These are phyloP conservation scores for Ptyas mucosa DNA, from an alignment of 2,113 vertebrate species.

Conservation along the genomic window DNA sequence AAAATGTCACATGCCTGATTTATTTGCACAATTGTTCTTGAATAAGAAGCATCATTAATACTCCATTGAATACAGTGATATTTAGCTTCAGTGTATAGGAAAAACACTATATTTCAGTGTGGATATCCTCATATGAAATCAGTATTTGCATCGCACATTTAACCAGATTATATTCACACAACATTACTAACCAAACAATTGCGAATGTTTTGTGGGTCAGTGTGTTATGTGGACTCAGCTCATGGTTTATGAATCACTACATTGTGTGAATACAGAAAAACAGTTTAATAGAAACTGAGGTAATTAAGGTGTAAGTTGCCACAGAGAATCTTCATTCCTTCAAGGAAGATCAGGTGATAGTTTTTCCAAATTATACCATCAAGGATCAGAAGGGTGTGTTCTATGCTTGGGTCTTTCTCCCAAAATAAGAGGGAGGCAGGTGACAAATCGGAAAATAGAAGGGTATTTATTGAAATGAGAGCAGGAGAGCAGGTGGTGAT, in stretches of 20 bases:
- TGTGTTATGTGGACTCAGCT: neutral
- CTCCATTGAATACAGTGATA: neutral
- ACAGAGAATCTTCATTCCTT: neutral
- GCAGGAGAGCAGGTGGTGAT: neutral
- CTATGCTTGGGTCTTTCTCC: constrained; percentile 28
- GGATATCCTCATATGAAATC: neutral
- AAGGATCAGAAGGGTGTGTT: constrained; percentile 43
- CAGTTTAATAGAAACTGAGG: neutral
- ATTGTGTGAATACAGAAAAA: neutral
- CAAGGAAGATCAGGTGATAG: neutral
- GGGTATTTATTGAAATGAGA: neutral
- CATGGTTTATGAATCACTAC: neutral
- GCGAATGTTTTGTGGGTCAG: too few species aligned
- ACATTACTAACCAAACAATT: neutral
- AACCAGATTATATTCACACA: neutral
- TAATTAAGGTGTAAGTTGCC: neutral
- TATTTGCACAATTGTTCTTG: neutral
- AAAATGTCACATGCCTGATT: neutral
- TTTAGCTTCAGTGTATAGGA: neutral
- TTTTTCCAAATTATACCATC: neutral
- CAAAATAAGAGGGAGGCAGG: neutral
- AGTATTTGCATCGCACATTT: neutral
- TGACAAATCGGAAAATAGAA: neutral
- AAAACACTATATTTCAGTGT: neutral
- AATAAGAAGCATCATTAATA: neutral